These are phyloP conservation scores for Haplochromis vanheusdeni DNA, from an alignment of 2,113 vertebrate genomes.

Conservation along the genomic window DNA sequence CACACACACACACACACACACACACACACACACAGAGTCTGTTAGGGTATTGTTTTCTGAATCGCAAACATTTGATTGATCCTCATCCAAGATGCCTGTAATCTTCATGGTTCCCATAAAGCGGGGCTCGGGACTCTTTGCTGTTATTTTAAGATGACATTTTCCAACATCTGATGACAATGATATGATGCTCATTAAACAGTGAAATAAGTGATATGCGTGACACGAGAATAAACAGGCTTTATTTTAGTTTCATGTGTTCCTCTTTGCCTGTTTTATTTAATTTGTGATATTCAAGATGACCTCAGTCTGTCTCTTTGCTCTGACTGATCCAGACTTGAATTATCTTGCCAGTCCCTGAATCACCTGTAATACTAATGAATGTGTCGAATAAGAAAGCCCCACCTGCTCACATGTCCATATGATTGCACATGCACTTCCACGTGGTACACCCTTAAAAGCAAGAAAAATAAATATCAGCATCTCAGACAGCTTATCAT, in stretches of 20 bases:
- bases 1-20: neutral
- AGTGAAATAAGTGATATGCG: neutral
- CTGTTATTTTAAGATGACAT: neutral
- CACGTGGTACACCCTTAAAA: neutral
- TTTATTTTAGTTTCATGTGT: neutral
- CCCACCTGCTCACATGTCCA: neutral
- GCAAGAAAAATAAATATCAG: conserved; percentile 26
- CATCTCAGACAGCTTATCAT: conserved; percentile 61
- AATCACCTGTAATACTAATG: conserved; percentile 33
- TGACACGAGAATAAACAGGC: neutral
- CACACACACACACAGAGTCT: neutral
- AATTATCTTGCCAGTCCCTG: neutral
- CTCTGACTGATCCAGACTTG: neutral
- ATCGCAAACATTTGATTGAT: neutral
- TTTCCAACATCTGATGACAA: neutral
- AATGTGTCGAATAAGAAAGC: conserved; percentile 12
- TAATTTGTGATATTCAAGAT: neutral
- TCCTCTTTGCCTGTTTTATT: neutral
- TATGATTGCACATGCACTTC: neutral
- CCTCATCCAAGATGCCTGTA: neutral
- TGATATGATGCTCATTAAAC: neutral
- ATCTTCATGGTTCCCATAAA: neutral
- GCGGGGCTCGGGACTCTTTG: neutral
- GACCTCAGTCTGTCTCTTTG: neutral
- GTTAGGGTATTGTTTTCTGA: neutral